These are phyloP conservation scores for Streptopelia turtur DNA, from an alignment of 2,797 vertebrate species.

Conservation along the genomic window DNA sequence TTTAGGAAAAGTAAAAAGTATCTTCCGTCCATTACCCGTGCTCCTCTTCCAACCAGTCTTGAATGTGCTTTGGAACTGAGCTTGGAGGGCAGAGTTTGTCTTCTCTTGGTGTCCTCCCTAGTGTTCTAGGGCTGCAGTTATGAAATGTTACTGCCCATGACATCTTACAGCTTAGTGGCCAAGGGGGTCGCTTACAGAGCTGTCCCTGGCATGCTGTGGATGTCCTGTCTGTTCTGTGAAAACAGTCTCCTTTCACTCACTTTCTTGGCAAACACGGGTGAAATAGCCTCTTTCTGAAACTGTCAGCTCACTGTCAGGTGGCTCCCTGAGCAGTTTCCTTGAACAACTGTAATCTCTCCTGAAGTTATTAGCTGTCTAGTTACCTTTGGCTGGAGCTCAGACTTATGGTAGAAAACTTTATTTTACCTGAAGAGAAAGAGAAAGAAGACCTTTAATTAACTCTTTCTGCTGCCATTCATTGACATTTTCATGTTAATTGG, in stretches of 20 bases:
- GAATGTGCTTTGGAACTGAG: not conserved
- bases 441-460: constrained; percentile 9
- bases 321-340: not conserved
- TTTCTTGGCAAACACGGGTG: not conserved
- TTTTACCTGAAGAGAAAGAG: not conserved
- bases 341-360: not conserved
- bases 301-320: not conserved
- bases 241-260: not conserved
- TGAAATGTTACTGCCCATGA: not conserved
- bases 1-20: not conserved
- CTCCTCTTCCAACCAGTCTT: not conserved
- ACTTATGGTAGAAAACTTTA: not conserved
- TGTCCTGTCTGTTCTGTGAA: not conserved
- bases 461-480: not conserved
- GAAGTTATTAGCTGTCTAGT: constrained; percentile 12
- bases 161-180: not conserved
- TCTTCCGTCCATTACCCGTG: not conserved
- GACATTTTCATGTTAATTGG: not conserved
- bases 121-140: not conserved
- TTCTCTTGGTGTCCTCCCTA: not conserved
- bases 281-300: not conserved
- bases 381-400: not conserved
- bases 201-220: not conserved
- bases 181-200: not conserved
- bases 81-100: not conserved